Evolutionary conservation across 2,888 invertebrate species (phyloP), one percentile per base, ranked within the genome.

Genomic region (Eristalinus aeneus): DNA sequence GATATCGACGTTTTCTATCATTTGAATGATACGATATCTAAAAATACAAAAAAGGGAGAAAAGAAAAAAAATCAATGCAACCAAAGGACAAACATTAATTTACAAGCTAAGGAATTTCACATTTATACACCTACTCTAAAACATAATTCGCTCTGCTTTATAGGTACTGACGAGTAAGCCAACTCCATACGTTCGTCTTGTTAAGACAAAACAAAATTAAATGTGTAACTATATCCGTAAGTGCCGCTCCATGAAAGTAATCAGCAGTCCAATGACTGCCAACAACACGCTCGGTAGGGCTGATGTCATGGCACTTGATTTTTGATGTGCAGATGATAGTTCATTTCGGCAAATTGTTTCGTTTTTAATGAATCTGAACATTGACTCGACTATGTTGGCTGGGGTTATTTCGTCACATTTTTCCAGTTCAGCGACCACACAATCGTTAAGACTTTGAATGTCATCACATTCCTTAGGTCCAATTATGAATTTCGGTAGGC

Each of bases 401-500:
- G 91, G 91, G 0, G 91, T 92, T 1, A 91, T 92, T 67, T 92
- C 91, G 0, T 87, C 87, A 65, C 91, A 92, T 12, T 82, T 89
- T 68, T 92, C 92, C 61, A 92, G 71, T 65, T 90, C 90, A 0
- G 76, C 84, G 1, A 92, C 91, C 69, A 92, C 88, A 63, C 92
- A 92, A 0, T 69, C 72, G 83, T 92, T 90, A 6, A 92, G 88
- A 1, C 78, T 85, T 34, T 89, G 87, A 32, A 92, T 90, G 32
- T 92, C 92, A 6, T 90, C 87, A 78, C 93, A 93, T 69, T 93
- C 90, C 63, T 92, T 92, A 68, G 94, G 93, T 68, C 94, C 94
- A 75, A 96, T 94, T 4, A 94, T 92, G 11, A 97, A 91, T 68
- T 94, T 92, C 0, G 96, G 95, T 11, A 96, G 89, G 69, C 91